Evolutionary conservation across 1,140 invertebrate species (phyloP).

Genomic region (Listronotus oregonensis): DNA sequence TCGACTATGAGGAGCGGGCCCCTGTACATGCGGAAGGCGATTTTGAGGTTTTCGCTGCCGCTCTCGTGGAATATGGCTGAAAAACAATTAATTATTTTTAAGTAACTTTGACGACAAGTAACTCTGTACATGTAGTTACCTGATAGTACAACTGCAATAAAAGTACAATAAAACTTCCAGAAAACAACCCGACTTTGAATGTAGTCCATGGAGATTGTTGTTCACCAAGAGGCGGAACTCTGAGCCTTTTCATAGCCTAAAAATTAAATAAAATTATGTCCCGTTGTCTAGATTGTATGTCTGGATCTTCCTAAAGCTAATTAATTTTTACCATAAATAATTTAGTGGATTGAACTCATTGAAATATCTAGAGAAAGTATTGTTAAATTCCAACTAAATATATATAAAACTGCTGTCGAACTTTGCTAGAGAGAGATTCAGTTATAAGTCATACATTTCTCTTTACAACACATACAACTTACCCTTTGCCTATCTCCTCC

Average conservation of each 20-base stretch:
- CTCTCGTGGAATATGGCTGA: constrained; percentile 58
- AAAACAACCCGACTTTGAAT: constrained; percentile 83
- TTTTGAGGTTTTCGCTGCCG: constrained; percentile 57
- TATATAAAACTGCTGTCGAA: too few species aligned
- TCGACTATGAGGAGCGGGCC: constrained; percentile 82
- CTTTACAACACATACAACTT: too few species aligned
- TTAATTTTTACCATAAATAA: too few species aligned
- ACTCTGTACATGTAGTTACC: constrained; percentile 59
- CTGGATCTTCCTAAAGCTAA: too few species aligned
- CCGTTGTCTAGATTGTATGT: constrained; percentile 72
- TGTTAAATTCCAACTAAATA: too few species aligned
- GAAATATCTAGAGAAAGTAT: too few species aligned
- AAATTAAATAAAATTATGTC: constrained; percentile 12
- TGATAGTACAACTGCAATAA: constrained; percentile 74
- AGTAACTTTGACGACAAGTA: too few species aligned
- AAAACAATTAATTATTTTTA: constrained; percentile 35
- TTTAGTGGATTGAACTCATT: too few species aligned
- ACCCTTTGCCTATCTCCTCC: constrained; percentile 75
- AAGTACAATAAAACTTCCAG: constrained; percentile 81
- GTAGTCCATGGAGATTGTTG: constrained; percentile 83
- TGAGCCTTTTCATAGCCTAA: constrained; percentile 80
- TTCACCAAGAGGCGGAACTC: constrained; percentile 86
- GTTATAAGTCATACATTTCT: too few species aligned
- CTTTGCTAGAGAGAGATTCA: too few species aligned
- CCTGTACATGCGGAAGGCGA: constrained; percentile 75